phyloP scores from a whole-genome alignment of 2,113 vertebrate species.

The Gobio gobio region DNA sequence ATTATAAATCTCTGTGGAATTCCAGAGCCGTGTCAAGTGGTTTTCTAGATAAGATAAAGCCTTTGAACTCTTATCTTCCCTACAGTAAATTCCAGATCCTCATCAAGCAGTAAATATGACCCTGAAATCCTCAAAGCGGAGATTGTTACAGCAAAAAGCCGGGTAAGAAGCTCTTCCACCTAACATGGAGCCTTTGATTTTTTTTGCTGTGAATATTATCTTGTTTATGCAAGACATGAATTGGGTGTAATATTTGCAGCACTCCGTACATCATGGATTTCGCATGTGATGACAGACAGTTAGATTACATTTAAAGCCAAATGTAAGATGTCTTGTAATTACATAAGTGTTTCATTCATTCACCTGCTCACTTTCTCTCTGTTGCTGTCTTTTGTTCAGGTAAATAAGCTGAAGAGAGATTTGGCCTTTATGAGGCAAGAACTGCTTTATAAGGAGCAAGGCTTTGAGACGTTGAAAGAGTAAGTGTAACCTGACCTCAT shows the following conservation, averaged over 20 bases:
- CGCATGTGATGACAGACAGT: neutral
- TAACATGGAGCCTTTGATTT: neutral
- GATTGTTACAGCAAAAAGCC: conserved; percentile 94
- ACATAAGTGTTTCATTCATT: conserved; percentile 12
- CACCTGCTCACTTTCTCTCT: neutral
- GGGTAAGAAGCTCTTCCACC: conserved; percentile 79
- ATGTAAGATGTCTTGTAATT: conserved; percentile 3
- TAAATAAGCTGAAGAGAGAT: conserved; percentile 95
- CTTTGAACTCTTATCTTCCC: conserved; percentile 51
- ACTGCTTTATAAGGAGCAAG: conserved; percentile 93
- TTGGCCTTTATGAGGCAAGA: conserved; percentile 94
- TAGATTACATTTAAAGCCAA: conserved; percentile 5
- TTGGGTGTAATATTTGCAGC: neutral
- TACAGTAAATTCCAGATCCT: conserved; percentile 94
- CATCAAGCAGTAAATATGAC: conserved; percentile 95
- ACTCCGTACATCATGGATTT: neutral
- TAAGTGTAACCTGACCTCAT: conserved; percentile 72
- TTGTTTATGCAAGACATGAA: conserved; percentile 23
- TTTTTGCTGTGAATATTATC: conserved; percentile 14
- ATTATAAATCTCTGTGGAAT: conserved; percentile 21
- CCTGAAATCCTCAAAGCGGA: conserved; percentile 98
- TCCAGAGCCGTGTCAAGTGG: conserved; percentile 9
- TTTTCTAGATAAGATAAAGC: conserved; percentile 50
- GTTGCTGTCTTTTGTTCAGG: conserved; percentile 73
- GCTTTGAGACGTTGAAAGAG: conserved; percentile 93